These are phyloP conservation scores for Lamprologus tigripictilis DNA, from an alignment of 2,113 vertebrate genomes.

Conservation along the genomic window DNA sequence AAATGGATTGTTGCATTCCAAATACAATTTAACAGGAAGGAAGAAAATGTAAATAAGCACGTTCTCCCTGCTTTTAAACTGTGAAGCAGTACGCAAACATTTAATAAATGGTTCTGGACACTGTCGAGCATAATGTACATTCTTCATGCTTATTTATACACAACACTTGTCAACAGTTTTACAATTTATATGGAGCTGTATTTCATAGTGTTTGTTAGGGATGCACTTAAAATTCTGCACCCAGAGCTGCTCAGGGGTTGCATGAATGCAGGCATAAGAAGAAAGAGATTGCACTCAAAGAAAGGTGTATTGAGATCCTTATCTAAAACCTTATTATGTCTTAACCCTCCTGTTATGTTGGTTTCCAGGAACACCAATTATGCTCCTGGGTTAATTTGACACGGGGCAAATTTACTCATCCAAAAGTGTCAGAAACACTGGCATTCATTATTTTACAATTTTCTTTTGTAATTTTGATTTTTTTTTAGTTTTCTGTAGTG, in stretches of 20 bases:
- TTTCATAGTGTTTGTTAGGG: not conserved
- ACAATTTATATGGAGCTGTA: not conserved
- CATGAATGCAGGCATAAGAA: not conserved
- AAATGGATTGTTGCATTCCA: not conserved
- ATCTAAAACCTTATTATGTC: not conserved
- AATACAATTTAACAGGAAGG: not conserved
- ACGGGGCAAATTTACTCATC: not conserved
- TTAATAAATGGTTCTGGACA: not conserved
- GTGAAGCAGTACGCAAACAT: not conserved
- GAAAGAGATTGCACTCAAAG: not conserved
- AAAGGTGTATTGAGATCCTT: not conserved
- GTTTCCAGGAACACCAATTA: not conserved
- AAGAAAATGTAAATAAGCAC: not conserved
- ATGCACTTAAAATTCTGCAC: not conserved
- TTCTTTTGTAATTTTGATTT: fast-evolving
- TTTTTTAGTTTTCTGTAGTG: not conserved
- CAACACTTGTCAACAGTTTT: not conserved
- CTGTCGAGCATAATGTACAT: not conserved
- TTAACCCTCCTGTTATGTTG: not conserved
- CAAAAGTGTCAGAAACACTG: not conserved
- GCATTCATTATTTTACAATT: not conserved
- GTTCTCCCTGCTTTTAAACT: not conserved
- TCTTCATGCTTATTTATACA: not conserved
- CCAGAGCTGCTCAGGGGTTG: not conserved
- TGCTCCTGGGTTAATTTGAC: not conserved